Base-by-base conservation (phyloP, 1,140 invertebrate species). In the Zaprionus inermis region DNA sequence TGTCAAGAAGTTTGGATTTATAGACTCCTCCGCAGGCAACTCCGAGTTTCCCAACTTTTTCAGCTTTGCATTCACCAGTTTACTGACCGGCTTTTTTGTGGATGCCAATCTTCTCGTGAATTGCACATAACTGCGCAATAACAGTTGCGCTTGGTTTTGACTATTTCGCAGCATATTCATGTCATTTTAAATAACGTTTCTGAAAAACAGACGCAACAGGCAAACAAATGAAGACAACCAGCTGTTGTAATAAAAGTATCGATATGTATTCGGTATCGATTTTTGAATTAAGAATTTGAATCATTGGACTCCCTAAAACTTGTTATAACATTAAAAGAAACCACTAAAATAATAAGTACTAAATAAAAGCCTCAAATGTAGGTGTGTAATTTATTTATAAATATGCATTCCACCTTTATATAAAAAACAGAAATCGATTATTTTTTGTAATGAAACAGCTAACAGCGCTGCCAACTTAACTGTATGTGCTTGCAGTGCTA, bases 121-220 rank as follows among this genome's bases (percentile, higher is more conserved):
- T 18, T 76, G 58, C 4, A 51, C 20, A 20, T 73, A 34, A 6
- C 52, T 67, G 6, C 76, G 55, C 11, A 41, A 41, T 14, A 86
- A 36, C 12, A 75, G 12, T 22, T 70, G 70, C 9, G 52, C 59
- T 72, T 76, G 77, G 34, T 34, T 75, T 38, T 72, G 72, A 24
- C 71, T 66, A 46, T 56, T 90, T 56, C 81, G 75, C 49, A 89
- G 67, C 85, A 89, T 90, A 30, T 32, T 84, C 71, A 60, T 34
- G 18, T 14, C 70, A 80, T 86, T 71, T 38, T 51, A 36, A 59
- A 20, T 6, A 11, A 65, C 41, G 51, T 54, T 56, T 51, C 64
- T 52, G 22, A 54, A 78, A 52, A 16, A 11, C 11, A 51, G 55
- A 11, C 20, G 46, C 10, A 67, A 51, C 24, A 57, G 46, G 68